Base-by-base conservation (phyloP, 2,797 vertebrate genomes). In the Parambassis ranga region DNA sequence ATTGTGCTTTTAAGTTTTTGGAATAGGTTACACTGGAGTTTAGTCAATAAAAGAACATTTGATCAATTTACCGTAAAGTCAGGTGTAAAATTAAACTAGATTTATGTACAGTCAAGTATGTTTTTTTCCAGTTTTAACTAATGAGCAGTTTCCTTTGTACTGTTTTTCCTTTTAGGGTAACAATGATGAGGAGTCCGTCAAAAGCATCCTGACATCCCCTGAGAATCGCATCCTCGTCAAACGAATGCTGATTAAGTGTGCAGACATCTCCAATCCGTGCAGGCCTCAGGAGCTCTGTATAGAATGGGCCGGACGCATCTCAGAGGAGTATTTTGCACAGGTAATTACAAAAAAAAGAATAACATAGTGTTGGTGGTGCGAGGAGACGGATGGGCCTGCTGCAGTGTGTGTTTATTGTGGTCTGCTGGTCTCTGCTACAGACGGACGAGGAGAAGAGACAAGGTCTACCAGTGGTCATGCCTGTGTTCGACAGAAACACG, bases 281-380 rank as follows among this genome's bases (percentile, higher is more conserved):
- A 90, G 96, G 49, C 93, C 95, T 3, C 87, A 92, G 71, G 92
- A 96, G 51, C 92, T 95, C 55, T 98, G 96, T 11, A 94, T 99
- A 13, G 95, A 99, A 75, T 98, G 97, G 97, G 96, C 96, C 0
- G 95, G 95, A 0, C 95, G 97, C 64, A 98, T 99, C 85, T 98
- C 97, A 1, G 96, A 99, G 76, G 97, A 99, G 62, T 99, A 98
- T 74, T 98, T 98, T 87, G 94, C 95, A 84, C 97, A 99, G 95
- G 97, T 99, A 75, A 68, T 38, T 46, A 19, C 7, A 26, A 16
- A 13, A 7, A 13, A 41, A 43, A 8, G 50, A 49, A 42, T 11
- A 26, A 56, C 10, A 6, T 14, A 4, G 7, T 43, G 24, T 28
- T 46, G 16, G 27, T 35, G 19, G 5, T 15, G 2, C 30, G 27